Base-by-base conservation (phyloP, 1,140 invertebrate genomes). In the Bacillus rossius region DNA sequence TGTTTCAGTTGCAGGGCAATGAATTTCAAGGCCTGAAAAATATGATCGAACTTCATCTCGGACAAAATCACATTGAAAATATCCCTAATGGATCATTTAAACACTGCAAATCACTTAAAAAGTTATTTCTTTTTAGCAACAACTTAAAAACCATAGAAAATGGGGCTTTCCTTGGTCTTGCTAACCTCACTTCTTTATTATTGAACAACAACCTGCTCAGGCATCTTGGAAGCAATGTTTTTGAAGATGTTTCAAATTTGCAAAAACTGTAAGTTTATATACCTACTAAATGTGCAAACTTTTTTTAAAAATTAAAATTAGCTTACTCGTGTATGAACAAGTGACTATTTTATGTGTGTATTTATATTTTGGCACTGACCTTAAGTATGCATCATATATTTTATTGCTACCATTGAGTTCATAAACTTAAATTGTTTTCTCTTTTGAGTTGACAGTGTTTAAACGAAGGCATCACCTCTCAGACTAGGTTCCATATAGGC, bases 151-250 rank as follows among this genome's bases (percentile, higher is more conserved):
- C 64, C 1, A 60, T 86, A 16, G 73, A 77, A 16, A 64, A 69
- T 0, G 73, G 74, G 7, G 78, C 77, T 41, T 82, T 86, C 41
- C 59, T 67, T 2, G 84, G 83, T 1, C 63, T 85, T 0, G 64
- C 63, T 1, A 82, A 81, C 63, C 66, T 86, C 1, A 79, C 77
- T 0, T 78, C 79, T 10, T 72, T 86, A 0, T 76, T 84, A 60
- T 69, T 86, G 0, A 84, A 85, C 64, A 83, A 83, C 47, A 86
- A 86, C 60, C 69, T 80, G 8, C 59, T 86, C 0, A 74, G 72
- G 41, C 60, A 69, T 10, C 64, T 85, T 3, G 76, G 81, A 42
- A 66, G 75, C 0, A 69, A 73, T 1, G 67, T 78, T 10, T 83
- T 86, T 45, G 69, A 72, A n/a, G 70, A 73, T 3, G 67, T 78